phyloP scores from a whole-genome alignment of 2,797 vertebrate genomes.

The Odontamblyopus lacepedii region DNA sequence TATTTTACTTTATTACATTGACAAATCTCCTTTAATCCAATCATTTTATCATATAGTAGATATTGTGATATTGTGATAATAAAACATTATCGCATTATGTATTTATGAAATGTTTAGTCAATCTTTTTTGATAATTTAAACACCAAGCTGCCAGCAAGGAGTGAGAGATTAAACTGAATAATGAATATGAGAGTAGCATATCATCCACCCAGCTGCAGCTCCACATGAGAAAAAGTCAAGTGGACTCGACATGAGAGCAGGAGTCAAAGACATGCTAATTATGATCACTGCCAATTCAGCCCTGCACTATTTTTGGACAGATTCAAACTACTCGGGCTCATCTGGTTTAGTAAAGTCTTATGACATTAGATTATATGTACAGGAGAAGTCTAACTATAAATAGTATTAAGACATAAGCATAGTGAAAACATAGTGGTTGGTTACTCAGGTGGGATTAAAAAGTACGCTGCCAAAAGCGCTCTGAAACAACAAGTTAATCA shows the following conservation, averaged over 20 bases:
- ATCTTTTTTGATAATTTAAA: background rate
- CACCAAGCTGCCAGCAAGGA: background rate
- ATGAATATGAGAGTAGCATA: slow-evolving; percentile 24
- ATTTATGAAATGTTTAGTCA: background rate
- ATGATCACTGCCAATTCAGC: slow-evolving; percentile 40
- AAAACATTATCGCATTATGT: background rate
- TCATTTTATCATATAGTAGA: too few relatives aligned
- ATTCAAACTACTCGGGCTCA: slow-evolving; percentile 16
- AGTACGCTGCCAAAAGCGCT: too few relatives aligned
- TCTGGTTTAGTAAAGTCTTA: slow-evolving; percentile 32
- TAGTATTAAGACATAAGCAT: too few relatives aligned
- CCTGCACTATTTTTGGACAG: slow-evolving; percentile 45
- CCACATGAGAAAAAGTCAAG: slow-evolving; percentile 39
- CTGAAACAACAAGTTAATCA: too few relatives aligned
- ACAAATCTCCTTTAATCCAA: too few relatives aligned
- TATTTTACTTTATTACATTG: too few relatives aligned
- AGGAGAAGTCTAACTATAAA: background rate
- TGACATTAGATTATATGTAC: background rate
- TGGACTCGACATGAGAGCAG: slow-evolving; percentile 44
- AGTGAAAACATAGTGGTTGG: too few relatives aligned
- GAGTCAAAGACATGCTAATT: slow-evolving; percentile 53
- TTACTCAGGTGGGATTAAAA: too few relatives aligned
- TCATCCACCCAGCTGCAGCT: slow-evolving; percentile 44
- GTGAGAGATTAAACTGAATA: slow-evolving; percentile 23
- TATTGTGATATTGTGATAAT: too few relatives aligned